Conservation (phyloP, 1,140 invertebrate genomes). For the Acromyrmex heyeri region DNA sequence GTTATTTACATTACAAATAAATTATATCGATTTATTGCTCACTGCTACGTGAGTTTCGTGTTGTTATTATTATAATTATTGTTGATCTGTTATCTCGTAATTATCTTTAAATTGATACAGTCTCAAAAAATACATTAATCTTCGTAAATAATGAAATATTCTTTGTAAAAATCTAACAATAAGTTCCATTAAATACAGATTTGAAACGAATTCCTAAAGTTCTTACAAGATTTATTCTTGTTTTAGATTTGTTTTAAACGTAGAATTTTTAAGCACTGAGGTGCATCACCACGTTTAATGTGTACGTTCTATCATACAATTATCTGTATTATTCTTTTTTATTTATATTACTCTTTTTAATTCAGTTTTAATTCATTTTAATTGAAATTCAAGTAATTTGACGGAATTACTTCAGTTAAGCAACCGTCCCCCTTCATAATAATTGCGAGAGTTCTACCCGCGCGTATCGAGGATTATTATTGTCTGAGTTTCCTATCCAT, state of each 20-base stretch:
- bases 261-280: neutral
- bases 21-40: neutral
- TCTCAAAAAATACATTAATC: neutral
- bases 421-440: conserved; percentile 1
- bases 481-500: conserved; percentile 47
- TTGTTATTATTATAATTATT: conserved; percentile 4
- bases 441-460: neutral
- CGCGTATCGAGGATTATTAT: conserved; percentile 45
- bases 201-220: neutral
- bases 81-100: neutral
- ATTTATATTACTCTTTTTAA: neutral
- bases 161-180: neutral
- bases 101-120: neutral
- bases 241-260: neutral
- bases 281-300: neutral
- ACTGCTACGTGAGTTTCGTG: neutral
- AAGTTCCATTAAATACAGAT: neutral
- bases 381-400: conserved; percentile 7
- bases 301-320: neutral
- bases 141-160: neutral
- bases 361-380: neutral
- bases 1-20: neutral
- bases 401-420: conserved; percentile 19
- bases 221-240: neutral
- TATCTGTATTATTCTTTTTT: neutral